These are phyloP conservation scores for Eolophus roseicapilla DNA, from an alignment of 2,113 vertebrate genomes.

Conservation along the genomic window DNA sequence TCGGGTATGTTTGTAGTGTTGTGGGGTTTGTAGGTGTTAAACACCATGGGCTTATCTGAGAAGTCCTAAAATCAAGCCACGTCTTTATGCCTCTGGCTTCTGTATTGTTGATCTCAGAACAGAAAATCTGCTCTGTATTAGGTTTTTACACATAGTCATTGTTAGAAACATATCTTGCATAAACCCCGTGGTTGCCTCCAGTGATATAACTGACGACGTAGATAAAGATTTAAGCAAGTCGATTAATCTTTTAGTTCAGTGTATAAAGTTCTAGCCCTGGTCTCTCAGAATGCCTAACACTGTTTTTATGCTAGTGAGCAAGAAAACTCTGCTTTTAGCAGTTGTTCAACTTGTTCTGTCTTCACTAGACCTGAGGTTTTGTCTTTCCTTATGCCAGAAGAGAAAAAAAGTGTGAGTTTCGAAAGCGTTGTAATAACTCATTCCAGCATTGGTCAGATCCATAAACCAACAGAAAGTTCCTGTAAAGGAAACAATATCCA, in stretches of 20 bases:
- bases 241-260: background rate
- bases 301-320: background rate
- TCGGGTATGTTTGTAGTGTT: background rate
- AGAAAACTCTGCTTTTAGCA: background rate
- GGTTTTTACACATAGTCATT: background rate
- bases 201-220: background rate
- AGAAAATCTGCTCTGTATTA: rapidly evolving
- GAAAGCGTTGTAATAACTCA: background rate
- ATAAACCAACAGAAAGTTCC: background rate
- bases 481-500: rapidly evolving
- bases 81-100: background rate
- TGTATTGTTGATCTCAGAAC: background rate
- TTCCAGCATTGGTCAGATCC: background rate
- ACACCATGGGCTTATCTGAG: background rate
- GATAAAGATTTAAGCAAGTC: background rate
- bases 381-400: background rate
- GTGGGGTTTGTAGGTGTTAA: background rate
- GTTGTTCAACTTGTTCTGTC: background rate
- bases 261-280: background rate
- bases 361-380: background rate
- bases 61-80: background rate
- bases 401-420: background rate
- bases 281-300: background rate
- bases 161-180: background rate
- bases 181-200: background rate